A percentile compares a stretch with the other conserved stretches of the same genome.
These are phyloP conservation scores for Myotis myotis DNA, from an alignment of 2,797 vertebrate species.

Conservation along the genomic window DNA sequence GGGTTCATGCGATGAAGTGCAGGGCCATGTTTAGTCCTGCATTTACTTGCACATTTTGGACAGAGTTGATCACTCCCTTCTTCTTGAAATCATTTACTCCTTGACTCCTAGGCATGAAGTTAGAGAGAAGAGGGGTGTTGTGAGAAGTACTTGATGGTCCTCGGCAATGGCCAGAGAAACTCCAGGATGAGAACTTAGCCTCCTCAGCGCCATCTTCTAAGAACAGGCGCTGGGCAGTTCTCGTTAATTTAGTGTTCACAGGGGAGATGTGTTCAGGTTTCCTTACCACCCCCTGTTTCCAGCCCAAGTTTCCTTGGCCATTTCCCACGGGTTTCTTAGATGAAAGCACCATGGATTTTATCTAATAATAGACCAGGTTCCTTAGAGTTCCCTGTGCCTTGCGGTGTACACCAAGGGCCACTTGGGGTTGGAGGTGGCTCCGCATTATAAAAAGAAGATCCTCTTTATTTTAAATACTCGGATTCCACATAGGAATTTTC, in stretches of 20 bases:
- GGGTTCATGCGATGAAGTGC: not conserved
- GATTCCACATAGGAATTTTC: not conserved
- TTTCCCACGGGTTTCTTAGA: not conserved
- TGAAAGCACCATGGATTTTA: not conserved
- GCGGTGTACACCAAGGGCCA: not conserved
- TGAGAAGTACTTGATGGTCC: not conserved
- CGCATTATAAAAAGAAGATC: not conserved
- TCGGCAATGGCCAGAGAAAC: not conserved
- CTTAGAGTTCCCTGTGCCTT: not conserved
- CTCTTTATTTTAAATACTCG: not conserved
- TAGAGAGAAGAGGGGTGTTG: not conserved
- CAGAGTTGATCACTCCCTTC: not conserved
- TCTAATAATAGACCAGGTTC: not conserved
- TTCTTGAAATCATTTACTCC: not conserved
- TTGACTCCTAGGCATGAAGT: not conserved
- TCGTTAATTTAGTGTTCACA: not conserved
- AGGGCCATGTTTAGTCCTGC: not conserved
- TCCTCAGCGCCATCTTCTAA: not conserved
- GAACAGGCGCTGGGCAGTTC: not conserved
- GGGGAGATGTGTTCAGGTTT: not conserved
- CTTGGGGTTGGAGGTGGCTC: not conserved
- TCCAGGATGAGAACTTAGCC: not conserved
- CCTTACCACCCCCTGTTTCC: not conserved
- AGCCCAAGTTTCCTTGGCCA: not conserved
- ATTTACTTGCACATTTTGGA: not conserved